phyloP scores from a whole-genome alignment of 1,140 invertebrate genomes.

The Apolygus lucorum region DNA sequence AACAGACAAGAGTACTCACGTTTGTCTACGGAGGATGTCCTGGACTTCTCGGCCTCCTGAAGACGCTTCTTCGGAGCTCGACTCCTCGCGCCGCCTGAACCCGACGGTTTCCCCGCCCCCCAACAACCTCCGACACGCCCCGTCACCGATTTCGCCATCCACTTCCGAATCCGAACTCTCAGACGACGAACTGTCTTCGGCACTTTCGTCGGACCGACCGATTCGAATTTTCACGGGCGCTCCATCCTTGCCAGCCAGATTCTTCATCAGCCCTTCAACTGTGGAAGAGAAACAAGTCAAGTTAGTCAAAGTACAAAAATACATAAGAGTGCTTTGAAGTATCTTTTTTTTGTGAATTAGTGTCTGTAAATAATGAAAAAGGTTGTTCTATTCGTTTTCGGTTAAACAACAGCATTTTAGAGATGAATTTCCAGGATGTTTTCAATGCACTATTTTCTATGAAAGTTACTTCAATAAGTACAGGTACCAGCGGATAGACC shows the following conservation, averaged over 20 bases:
- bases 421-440: too few relatives aligned
- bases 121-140: not conserved
- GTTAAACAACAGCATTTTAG: too few relatives aligned
- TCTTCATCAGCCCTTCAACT: conserved; percentile 23
- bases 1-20: conserved; percentile 1
- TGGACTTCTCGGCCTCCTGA: conserved; percentile 6
- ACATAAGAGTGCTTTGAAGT: too few relatives aligned
- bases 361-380: too few relatives aligned
- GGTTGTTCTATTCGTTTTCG: too few relatives aligned
- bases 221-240: not conserved
- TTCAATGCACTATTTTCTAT: too few relatives aligned
- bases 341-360: too few relatives aligned
- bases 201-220: conserved; percentile 9
- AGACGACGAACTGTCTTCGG: not conserved
- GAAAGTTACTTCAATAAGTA: too few relatives aligned
- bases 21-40: conserved; percentile 6
- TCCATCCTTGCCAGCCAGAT: conserved; percentile 13
- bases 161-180: conserved; percentile 8
- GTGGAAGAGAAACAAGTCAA: too few relatives aligned
- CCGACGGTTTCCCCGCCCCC: too few relatives aligned
- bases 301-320: too few relatives aligned
- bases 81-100: not conserved
- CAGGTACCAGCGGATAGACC: too few relatives aligned
- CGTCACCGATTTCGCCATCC: not conserved
- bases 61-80: not conserved